A percentile compares a stretch with the other conserved stretches of the same genome.
phyloP scores from a whole-genome alignment of 2,797 vertebrate species.

The Natrix natrix region DNA sequence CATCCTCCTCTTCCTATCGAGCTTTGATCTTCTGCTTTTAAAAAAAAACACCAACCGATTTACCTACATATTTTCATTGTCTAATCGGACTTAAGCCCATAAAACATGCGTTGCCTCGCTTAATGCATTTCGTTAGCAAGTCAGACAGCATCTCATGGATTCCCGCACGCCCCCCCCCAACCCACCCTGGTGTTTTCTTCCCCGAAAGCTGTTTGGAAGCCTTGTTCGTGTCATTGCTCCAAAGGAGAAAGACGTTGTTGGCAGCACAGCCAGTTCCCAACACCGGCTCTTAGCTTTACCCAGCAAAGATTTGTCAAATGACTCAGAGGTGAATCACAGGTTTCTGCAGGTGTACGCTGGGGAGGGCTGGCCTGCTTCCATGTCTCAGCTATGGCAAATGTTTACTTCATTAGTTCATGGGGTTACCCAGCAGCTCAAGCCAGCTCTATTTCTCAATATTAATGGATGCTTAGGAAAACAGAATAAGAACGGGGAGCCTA shows the following conservation, averaged over 20 bases:
- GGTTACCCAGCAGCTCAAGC: constrained; percentile 72
- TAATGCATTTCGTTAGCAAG: constrained; percentile 74
- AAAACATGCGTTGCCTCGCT: constrained; percentile 75
- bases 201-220: constrained; percentile 71
- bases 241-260: constrained; percentile 64
- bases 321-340: constrained; percentile 80
- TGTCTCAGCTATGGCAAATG: constrained; percentile 73
- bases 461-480: constrained; percentile 53
- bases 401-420: constrained; percentile 79
- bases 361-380: constrained; percentile 74
- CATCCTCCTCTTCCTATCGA: constrained; percentile 73
- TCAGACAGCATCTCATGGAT: constrained; percentile 67
- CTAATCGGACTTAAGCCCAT: constrained; percentile 70
- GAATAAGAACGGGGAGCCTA: background rate
- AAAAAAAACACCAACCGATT: constrained; percentile 50
- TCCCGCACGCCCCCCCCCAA: background rate
- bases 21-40: constrained; percentile 76
- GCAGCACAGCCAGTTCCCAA: constrained; percentile 66
- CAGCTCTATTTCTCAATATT: constrained; percentile 69
- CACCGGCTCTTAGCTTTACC: constrained; percentile 64
- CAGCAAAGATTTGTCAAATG: constrained; percentile 71
- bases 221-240: constrained; percentile 73
- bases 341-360: constrained; percentile 78
- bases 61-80: constrained; percentile 73
- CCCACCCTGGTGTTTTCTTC: constrained; percentile 29